phyloP scores from a whole-genome alignment of 2,797 vertebrate species.

The Myiotriccus ornatus region DNA sequence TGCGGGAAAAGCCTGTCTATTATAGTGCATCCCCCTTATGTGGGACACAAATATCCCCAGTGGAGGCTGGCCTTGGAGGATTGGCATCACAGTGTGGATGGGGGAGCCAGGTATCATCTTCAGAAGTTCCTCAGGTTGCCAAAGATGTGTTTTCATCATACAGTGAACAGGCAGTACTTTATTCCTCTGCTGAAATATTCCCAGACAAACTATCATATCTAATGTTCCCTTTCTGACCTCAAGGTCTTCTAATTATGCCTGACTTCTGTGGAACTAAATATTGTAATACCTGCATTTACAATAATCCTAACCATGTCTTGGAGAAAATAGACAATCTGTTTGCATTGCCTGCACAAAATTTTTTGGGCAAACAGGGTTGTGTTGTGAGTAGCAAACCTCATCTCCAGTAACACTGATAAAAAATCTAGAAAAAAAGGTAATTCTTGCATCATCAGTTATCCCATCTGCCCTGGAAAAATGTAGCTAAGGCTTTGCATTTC shows the following conservation, averaged over 20 bases:
- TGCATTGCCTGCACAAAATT: not conserved
- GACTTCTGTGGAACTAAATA: not conserved
- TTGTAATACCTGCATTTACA: not conserved
- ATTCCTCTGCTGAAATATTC: not conserved
- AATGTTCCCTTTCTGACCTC: not conserved
- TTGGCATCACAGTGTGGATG: fast-evolving
- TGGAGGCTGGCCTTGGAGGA: not conserved
- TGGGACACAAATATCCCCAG: not conserved
- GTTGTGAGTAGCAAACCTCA: not conserved
- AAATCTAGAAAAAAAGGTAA: not conserved
- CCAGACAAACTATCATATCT: not conserved
- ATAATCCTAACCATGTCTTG: not conserved
- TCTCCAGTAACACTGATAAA: fast-evolving
- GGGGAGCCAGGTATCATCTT: not conserved
- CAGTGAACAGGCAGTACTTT: not conserved
- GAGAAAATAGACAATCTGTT: not conserved
- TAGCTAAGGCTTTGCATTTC: not conserved
- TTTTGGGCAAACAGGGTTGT: not conserved
- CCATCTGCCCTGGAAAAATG: not conserved
- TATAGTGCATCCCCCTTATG: not conserved
- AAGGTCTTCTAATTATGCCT: not conserved
- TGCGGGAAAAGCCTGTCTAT: not conserved
- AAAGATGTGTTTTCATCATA: not conserved
- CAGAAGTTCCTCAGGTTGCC: not conserved
- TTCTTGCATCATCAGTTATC: not conserved